phyloP scores from a whole-genome alignment of 2,113 vertebrate genomes.

The Phyllostomus hastatus region DNA sequence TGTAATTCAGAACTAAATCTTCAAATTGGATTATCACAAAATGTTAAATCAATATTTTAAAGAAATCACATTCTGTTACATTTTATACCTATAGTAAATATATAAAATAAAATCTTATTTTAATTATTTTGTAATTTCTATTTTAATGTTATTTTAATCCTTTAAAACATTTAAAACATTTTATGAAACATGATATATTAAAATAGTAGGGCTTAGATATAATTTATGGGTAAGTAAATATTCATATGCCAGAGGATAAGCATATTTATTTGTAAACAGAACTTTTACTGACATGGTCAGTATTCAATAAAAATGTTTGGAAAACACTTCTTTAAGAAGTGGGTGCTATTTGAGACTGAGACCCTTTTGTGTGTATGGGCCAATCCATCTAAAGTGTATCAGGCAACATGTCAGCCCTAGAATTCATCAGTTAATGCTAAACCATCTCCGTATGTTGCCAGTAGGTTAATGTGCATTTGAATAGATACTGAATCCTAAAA shows the following conservation, averaged over 20 bases:
- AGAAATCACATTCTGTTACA: background rate
- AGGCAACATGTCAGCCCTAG: background rate
- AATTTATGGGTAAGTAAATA: constrained; percentile 3
- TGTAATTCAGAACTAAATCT: background rate
- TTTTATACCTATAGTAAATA: constrained; percentile 24
- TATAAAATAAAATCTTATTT: background rate
- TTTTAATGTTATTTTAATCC: background rate
- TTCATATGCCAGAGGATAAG: background rate
- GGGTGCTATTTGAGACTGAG: background rate
- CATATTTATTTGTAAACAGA: background rate
- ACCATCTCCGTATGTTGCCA: background rate
- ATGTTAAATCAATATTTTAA: background rate
- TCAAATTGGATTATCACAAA: background rate
- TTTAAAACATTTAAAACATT: background rate
- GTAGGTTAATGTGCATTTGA: background rate
- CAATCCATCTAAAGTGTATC: background rate
- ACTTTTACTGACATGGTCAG: background rate
- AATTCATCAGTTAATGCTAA: background rate
- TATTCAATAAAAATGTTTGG: background rate
- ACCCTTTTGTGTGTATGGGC: background rate
- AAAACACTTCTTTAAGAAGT: background rate
- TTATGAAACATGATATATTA: background rate
- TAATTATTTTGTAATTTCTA: background rate
- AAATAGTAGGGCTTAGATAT: background rate
- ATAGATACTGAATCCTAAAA: background rate